These are phyloP conservation scores for Leptopilina drosophilae DNA, from an alignment of 2,888 invertebrate species.

Conservation along the genomic window DNA sequence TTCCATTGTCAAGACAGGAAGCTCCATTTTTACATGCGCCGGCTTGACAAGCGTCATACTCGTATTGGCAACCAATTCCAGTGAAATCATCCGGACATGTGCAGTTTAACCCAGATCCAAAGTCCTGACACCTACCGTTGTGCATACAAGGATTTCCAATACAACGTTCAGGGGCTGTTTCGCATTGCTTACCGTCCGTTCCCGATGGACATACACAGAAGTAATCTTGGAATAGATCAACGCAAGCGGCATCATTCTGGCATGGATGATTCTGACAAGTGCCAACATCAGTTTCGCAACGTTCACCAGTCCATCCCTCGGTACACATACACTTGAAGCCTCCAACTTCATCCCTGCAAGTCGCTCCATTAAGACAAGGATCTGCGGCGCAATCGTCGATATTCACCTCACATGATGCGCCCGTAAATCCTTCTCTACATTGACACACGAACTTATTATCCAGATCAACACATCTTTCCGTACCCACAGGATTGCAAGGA, in stretches of 20 bases:
- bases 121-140: constrained; percentile 96
- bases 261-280: constrained; percentile 92
- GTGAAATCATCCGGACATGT: constrained; percentile 92
- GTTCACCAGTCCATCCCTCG: constrained; percentile 91
- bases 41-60: constrained; percentile 94
- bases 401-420: constrained; percentile 89
- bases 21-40: constrained; percentile 96
- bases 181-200: constrained; percentile 97
- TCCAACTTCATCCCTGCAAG: constrained; percentile 91
- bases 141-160: constrained; percentile 96
- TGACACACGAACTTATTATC: constrained; percentile 92
- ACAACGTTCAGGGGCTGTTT: constrained; percentile 96
- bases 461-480: constrained; percentile 92
- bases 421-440: constrained; percentile 93
- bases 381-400: constrained; percentile 91
- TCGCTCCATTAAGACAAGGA: constrained; percentile 93
- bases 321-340: constrained; percentile 89
- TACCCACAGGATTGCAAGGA: constrained; percentile 93
- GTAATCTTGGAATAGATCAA: constrained; percentile 93
- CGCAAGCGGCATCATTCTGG: constrained; percentile 94
- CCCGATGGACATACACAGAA: constrained; percentile 97
- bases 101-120: constrained; percentile 96
- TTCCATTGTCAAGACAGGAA: constrained; percentile 91
- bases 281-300: constrained; percentile 92
- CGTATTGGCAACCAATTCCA: constrained; percentile 95